Conservation (phyloP, 2,113 vertebrate genomes). For the Coryphaenoides rupestris region DNA sequence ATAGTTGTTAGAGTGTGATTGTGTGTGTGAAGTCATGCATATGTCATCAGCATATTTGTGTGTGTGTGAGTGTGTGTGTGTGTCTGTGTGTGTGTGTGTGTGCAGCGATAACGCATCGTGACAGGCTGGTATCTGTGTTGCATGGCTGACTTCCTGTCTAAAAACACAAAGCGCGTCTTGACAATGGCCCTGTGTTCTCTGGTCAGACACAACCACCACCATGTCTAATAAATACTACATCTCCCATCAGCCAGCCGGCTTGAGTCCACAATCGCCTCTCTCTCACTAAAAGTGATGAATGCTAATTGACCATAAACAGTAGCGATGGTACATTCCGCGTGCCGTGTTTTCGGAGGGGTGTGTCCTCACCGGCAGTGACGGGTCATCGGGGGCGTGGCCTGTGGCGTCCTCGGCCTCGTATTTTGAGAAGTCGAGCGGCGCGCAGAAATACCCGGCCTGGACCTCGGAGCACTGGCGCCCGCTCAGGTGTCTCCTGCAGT, state of each 20-base stretch:
- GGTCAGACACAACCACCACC: too few species aligned
- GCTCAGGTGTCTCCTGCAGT: slow-evolving; percentile 77
- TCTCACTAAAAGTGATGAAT: too few species aligned
- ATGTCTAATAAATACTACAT: too few species aligned
- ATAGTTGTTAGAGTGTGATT: background rate
- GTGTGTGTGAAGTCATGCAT: too few species aligned
- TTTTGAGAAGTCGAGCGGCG: slow-evolving; percentile 78
- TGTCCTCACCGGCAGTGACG: slow-evolving; percentile 74
- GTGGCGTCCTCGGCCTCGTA: slow-evolving; percentile 78
- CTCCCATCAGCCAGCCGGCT: too few species aligned
- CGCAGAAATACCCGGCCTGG: slow-evolving; percentile 83
- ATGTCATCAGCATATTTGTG: too few species aligned
- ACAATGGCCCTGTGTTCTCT: background rate
- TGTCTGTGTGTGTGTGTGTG: slow-evolving; percentile 15
- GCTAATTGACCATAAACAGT: too few species aligned
- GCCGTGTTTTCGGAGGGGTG: background rate
- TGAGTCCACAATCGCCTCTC: too few species aligned
- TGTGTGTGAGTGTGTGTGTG: slow-evolving; percentile 7
- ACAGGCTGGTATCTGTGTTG: slow-evolving; percentile 52
- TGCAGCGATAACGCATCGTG: slow-evolving; percentile 45
- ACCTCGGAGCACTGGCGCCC: slow-evolving; percentile 79
- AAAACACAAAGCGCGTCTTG: background rate
- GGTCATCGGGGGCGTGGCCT: slow-evolving; percentile 59
- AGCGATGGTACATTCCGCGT: too few species aligned
- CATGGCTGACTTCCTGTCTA: slow-evolving; percentile 46